Percentiles rank a stretch among this genome's conserved stretches.
Conservation (phyloP, 2,113 vertebrate species). For the Myiozetetes cayanensis region DNA sequence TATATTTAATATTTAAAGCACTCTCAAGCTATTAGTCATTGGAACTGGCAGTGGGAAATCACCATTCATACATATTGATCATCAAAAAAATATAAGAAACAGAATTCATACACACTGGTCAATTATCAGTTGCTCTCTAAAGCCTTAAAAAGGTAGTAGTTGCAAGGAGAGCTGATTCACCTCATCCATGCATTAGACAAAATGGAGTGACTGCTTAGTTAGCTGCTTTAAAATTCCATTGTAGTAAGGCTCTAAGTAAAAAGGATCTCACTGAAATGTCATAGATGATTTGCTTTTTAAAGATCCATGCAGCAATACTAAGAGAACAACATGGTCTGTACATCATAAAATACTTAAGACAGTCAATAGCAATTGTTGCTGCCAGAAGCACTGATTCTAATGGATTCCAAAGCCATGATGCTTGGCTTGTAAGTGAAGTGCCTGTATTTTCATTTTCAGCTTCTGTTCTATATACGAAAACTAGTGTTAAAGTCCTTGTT, state of each 20-base stretch:
- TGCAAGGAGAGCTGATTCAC: background rate
- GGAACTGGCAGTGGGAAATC: background rate
- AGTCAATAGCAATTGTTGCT: background rate
- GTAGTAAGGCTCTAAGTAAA: background rate
- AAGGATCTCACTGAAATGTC: background rate
- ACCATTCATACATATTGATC: background rate
- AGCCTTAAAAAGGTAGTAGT: background rate
- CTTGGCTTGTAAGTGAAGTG: background rate
- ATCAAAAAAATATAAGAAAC: constrained; percentile 9
- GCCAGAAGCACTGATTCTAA: background rate
- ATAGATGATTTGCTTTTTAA: background rate
- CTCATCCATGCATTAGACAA: background rate
- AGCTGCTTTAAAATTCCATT: background rate
- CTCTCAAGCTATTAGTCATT: background rate
- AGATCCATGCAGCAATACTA: background rate
- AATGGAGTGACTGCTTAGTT: background rate
- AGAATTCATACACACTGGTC: background rate
- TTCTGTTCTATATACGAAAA: background rate
- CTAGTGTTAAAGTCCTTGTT: background rate
- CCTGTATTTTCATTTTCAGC: background rate
- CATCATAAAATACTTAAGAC: background rate
- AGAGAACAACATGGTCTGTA: background rate
- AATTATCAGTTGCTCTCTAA: background rate
- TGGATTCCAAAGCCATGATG: background rate
- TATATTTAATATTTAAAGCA: constrained; percentile 53